Evolutionary conservation across 2,888 invertebrate species (phyloP).

Genomic region (Hypena proboscidalis): DNA sequence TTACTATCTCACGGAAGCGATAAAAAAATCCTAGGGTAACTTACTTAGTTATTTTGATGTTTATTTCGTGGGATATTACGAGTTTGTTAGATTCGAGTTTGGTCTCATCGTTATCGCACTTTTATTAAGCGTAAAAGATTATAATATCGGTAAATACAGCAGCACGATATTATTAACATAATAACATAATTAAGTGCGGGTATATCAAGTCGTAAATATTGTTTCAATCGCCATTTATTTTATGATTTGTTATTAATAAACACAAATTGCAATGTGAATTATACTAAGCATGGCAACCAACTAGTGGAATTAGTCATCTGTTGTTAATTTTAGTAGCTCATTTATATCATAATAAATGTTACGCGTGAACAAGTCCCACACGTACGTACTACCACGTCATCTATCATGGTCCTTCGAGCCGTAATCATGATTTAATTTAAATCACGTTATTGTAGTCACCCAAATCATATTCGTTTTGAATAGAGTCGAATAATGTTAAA

Average conservation of each 20-base stretch:
- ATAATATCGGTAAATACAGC: slow-evolving; percentile 2
- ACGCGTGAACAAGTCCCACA: not conserved
- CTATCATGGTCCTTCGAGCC: slow-evolving; percentile 19
- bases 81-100: not conserved
- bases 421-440: slow-evolving; percentile 28
- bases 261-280: too few species aligned
- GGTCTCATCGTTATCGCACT: not conserved
- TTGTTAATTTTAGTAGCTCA: too few species aligned
- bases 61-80: slow-evolving; percentile 1
- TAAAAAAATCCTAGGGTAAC: slow-evolving; percentile 19
- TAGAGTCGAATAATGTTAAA: too few species aligned
- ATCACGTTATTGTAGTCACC: too few species aligned
- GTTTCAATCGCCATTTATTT: not conserved
- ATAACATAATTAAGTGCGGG: not conserved
- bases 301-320: too few species aligned
- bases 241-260: too few species aligned
- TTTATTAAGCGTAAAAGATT: not conserved
- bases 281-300: too few species aligned
- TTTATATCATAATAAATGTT: not conserved
- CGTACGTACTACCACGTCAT: slow-evolving; percentile 12
- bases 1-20: slow-evolving; percentile 25
- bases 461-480: too few species aligned
- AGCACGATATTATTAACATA: not conserved
- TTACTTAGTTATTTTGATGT: slow-evolving; percentile 7
- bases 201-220: slow-evolving; percentile 3